These are phyloP conservation scores for Centropus unirufus DNA, from an alignment of 2,113 vertebrate species.

Conservation along the genomic window DNA sequence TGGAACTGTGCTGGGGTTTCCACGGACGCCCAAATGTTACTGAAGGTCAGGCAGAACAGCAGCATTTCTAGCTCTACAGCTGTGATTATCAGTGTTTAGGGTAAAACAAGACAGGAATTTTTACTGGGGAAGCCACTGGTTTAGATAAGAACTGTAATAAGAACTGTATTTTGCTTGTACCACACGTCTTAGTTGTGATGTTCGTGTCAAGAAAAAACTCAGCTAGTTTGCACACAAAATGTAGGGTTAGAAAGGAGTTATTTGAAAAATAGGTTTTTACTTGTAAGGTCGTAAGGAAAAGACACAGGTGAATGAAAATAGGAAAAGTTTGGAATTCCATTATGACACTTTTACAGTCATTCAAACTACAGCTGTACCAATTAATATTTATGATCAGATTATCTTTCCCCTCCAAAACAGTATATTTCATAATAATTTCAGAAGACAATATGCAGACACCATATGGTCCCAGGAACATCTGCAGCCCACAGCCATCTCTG, in stretches of 20 bases:
- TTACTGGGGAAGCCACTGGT: neutral
- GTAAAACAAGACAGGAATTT: neutral
- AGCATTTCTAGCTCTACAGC: neutral
- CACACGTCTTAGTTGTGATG: neutral
- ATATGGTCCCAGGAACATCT: constrained; percentile 50
- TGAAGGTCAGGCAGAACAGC: neutral
- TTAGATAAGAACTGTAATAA: neutral
- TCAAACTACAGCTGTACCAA: neutral
- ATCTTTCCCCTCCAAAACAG: constrained; percentile 6
- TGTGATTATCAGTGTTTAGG: neutral
- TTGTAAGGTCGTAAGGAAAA: neutral
- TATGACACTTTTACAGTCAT: neutral
- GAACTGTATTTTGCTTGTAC: neutral
- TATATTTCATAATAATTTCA: neutral
- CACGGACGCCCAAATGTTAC: neutral
- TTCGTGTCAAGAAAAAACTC: neutral
- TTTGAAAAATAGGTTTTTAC: neutral
- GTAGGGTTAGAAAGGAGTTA: neutral
- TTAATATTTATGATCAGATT: constrained; percentile 34
- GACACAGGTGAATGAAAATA: neutral
- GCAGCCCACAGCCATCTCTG: constrained; percentile 34
- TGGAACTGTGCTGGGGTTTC: neutral
- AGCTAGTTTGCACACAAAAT: neutral
- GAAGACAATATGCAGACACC: constrained; percentile 43
- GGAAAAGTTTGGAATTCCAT: constrained; percentile 15